Evolutionary conservation across 1,140 invertebrate species (phyloP), one percentile per base, ranked within the genome.

Genomic region (Hylaeus anthracinus): DNA sequence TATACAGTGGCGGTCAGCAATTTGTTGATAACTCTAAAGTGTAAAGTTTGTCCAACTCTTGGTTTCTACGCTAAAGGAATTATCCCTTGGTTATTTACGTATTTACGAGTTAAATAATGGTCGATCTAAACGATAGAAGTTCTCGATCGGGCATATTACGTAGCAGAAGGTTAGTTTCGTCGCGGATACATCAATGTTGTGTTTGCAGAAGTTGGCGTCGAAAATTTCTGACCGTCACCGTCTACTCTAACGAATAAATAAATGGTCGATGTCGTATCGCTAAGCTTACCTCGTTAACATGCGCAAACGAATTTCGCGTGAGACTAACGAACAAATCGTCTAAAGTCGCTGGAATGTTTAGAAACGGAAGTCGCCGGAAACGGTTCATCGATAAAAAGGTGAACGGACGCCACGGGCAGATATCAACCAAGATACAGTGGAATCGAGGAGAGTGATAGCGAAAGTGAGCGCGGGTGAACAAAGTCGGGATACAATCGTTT

Each of bases 401-500:
- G 69, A 81, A 85, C 67, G 71, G 66, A 83, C 63, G 55, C 61
- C 43, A 60, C 53, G 53, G 63, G 60, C 51, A 61, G 69, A 71
- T 51, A 71, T 72, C 70, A 72, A 64, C 61, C 37, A 79, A 56
- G 51, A 72, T 56, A 79, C 39, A 73, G 53, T 65, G 71, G 70
- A 73, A 79, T 79, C 71, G 77, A 73, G 77, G 70, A 73, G 39
- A 55, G 77, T 79, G 77, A 88, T 60, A 84, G 64, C 77, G 73
- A 86, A 78, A 80, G 77, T 73, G 77, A 73, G 77, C 81, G 71
- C 81, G 81, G 51, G 61, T 60, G 69, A 76, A 77, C n/a, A 86
- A 86, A 79, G 67, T 86, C 80, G 84, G 84, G 76, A 85, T 86
- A 86, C 85, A 86, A 74, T 86, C 82, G 89, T 90, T 91, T 90